phyloP scores from a whole-genome alignment of 2,113 vertebrate species.

The Anguilla rostrata region DNA sequence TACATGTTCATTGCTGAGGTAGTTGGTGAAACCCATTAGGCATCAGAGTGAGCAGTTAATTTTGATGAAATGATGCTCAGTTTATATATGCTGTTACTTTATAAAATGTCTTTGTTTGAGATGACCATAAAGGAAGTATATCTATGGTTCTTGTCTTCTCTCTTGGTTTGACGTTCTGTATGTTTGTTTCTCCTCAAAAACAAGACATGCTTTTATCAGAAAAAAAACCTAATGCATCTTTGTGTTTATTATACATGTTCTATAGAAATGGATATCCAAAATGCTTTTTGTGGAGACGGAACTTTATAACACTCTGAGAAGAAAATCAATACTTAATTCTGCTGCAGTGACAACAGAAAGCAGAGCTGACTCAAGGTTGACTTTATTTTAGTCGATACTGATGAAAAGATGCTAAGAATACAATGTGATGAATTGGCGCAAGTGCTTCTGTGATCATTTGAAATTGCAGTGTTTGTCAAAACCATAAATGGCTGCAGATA shows the following conservation, averaged over 20 bases:
- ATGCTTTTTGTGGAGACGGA: conserved; percentile 22
- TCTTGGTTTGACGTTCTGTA: neutral
- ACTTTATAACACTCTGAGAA: conserved; percentile 34
- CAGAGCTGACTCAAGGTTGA: conserved; percentile 14
- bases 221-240: conserved; percentile 22
- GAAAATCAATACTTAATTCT: conserved; percentile 54
- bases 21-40: too few relatives aligned
- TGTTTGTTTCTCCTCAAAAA: neutral
- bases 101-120: neutral
- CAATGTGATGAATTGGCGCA: conserved; percentile 39
- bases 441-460: conserved; percentile 35
- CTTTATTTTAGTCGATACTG: conserved; percentile 33
- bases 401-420: conserved; percentile 45
- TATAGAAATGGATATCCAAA: conserved; percentile 25
- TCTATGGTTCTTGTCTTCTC: neutral
- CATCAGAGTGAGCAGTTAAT: too few relatives aligned
- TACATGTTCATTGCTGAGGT: too few relatives aligned
- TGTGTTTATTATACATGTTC: conserved; percentile 30
- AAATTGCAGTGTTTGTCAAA: conserved; percentile 26
- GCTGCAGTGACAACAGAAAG: conserved; percentile 26
- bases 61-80: too few relatives aligned
- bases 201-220: conserved; percentile 6
- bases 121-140: neutral
- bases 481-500: conserved; percentile 30
- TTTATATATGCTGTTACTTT: neutral